Base-by-base conservation (phyloP, 2,888 invertebrate genomes). In the Odontocolon sp. region DNA sequence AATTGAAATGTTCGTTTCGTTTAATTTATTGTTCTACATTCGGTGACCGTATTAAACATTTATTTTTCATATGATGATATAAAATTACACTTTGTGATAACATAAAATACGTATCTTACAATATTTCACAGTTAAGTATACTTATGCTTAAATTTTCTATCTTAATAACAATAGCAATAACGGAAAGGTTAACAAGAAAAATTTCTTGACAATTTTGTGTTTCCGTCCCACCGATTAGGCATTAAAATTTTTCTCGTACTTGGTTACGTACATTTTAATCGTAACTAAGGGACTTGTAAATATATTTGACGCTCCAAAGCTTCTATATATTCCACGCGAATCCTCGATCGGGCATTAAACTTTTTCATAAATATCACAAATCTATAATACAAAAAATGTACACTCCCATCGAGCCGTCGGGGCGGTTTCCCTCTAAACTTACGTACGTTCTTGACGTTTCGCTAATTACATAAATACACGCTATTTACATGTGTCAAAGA, bases 391-490 rank as follows among this genome's bases (percentile, higher is more conserved):
- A 89, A 83, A 84, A n/a, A 88, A 89, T 90, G 79, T 90, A 90
- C 89, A 90, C 52, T 70, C 68, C 77, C 71, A 64, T 36, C 42
- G 28, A 36, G 23, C 6, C 28, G 23, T 54, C 66, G 56, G 11
- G 16, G n/a, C n/a, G n/a, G n/a, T n/a, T n/a, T n/a, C n/a, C n/a
- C n/a, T n/a, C n/a, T n/a, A 72, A 70, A 31, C 36, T 40, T 31
- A 54, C 9, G n/a, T 47, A 31, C 23, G 45, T 18, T 66, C 23
- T 81, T 83, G 84, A 79, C 31, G 61, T 81, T 86, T 85, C 66
- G 82, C 85, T 88, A 89, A 89, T 89, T 88, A 90, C 88, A 89
- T 88, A 89, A 88, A 88, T 89, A 89, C 89, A 89, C 80, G 82
- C 82, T 89, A 88, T 89, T 86, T 90, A 89, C 89, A 89, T 74